These are phyloP conservation scores for Mamestra brassicae DNA, from an alignment of 2,888 invertebrate genomes.

Conservation along the genomic window DNA sequence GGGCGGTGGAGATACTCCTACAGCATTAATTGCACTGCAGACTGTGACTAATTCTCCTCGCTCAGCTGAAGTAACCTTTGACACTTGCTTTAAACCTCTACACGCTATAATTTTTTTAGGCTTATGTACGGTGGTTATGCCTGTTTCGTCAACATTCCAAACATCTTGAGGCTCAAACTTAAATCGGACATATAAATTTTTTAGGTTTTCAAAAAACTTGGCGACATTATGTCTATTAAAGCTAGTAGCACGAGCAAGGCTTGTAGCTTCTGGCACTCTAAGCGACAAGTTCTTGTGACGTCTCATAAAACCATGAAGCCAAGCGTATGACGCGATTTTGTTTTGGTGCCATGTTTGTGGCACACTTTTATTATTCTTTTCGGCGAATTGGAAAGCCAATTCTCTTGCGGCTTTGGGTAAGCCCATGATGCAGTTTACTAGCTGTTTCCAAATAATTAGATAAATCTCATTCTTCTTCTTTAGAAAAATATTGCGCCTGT, in stretches of 20 bases:
- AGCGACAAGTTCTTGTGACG: neutral
- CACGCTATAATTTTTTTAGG: conserved; percentile 4
- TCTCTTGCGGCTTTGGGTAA: conserved; percentile 60
- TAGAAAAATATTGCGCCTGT: no score
- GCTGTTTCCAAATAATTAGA: no score
- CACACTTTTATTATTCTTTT: conserved; percentile 35
- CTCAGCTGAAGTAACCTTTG: conserved; percentile 7
- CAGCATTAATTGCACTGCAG: conserved; percentile 5
- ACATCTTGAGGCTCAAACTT: neutral
- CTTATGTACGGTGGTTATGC: neutral
- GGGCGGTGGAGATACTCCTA: no score
- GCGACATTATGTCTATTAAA: conserved; percentile 3
- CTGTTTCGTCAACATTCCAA: conserved; percentile 9
- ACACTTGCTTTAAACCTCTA: conserved; percentile 4
- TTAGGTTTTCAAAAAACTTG: conserved; percentile 1
- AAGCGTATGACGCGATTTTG: neutral
- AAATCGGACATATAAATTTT: neutral
- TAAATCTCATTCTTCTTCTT: no score
- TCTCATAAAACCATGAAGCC: conserved; percentile 1
- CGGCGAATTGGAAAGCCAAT: conserved; percentile 22
- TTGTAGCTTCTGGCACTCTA: conserved; percentile 6
- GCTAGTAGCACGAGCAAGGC: neutral
- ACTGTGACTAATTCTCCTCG: conserved; percentile 4
- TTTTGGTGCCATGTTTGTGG: neutral
- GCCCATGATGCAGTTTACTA: conserved; percentile 33